A percentile compares a stretch with the other conserved stretches of the same genome.
Conservation (phyloP, 1,140 invertebrate species). For the Microplitis demolitor region DNA sequence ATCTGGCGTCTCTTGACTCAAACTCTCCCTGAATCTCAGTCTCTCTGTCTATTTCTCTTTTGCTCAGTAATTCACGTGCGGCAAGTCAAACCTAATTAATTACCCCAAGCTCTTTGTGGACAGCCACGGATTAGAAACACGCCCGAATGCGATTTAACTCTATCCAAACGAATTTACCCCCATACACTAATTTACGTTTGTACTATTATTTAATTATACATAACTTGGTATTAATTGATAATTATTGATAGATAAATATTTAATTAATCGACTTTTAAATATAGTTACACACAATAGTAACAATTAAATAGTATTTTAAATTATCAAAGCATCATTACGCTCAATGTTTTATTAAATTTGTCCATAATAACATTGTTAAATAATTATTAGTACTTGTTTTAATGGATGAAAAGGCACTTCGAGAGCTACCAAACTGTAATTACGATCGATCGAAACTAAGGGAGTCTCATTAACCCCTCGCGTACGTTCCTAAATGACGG, state of each 20-base stretch:
- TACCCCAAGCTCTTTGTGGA: constrained; percentile 36
- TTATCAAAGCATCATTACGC: no score
- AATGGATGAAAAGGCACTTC: no score
- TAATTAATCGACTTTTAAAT: no score
- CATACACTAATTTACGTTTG: not conserved
- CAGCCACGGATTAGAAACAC: constrained; percentile 28
- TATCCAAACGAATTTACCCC: constrained; percentile 18
- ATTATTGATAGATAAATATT: no score
- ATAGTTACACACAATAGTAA: no score
- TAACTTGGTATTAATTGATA: not conserved
- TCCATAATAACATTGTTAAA: no score
- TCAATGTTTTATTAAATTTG: no score
- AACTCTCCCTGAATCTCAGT: constrained; percentile 27
- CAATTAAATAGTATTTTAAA: no score
- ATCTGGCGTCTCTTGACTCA: not conserved
- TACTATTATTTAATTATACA: no score
- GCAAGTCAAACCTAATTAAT: constrained; percentile 61
- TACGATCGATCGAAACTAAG: constrained; percentile 40
- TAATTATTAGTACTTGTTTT: no score
- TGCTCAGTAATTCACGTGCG: constrained; percentile 49
- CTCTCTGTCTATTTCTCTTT: not conserved
- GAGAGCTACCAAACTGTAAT: constrained; percentile 29
- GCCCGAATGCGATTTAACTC: constrained; percentile 20
- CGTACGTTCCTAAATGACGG: constrained; percentile 16
- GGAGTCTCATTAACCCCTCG: constrained; percentile 47